These are phyloP conservation scores for Blastomussa wellsi DNA, from an alignment of 92 coral and sea anemone species.

Conservation along the genomic window DNA sequence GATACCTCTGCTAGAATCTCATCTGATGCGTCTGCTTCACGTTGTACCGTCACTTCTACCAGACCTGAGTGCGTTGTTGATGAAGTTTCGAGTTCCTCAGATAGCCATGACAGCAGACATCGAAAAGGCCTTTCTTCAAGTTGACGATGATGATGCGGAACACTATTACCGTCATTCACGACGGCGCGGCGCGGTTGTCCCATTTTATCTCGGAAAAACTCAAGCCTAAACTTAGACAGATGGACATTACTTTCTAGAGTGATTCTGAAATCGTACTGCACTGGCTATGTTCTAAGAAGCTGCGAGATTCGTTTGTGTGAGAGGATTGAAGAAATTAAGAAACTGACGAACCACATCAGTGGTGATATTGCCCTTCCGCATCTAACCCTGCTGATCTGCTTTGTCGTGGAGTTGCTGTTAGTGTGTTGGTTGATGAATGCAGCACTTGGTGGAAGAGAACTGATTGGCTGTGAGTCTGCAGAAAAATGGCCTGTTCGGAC, in stretches of 20 bases:
- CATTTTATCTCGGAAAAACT: background rate
- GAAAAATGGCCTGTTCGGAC: slow-evolving; percentile 18
- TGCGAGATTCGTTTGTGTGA: too few relatives aligned
- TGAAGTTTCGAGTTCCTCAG: too few relatives aligned
- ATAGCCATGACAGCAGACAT: too few relatives aligned
- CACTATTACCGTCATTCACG: too few relatives aligned
- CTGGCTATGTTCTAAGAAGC: too few relatives aligned
- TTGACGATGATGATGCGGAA: too few relatives aligned
- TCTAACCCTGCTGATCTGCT: slow-evolving; percentile 23
- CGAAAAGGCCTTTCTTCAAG: too few relatives aligned
- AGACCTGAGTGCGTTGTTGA: too few relatives aligned
- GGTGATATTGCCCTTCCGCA: slow-evolving; percentile 16
- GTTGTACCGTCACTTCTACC: too few relatives aligned
- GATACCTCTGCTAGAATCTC: too few relatives aligned
- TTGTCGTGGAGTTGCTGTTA: slow-evolving; percentile 2
- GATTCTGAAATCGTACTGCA: background rate
- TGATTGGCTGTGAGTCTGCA: slow-evolving; percentile 13
- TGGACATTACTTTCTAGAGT: background rate
- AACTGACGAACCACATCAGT: slow-evolving; percentile 7
- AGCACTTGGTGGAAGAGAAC: slow-evolving; percentile 13
- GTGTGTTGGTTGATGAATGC: too few relatives aligned
- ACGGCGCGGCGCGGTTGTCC: slow-evolving; percentile 21
- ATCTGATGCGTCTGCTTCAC: too few relatives aligned
- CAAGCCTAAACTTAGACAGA: slow-evolving; percentile 4
- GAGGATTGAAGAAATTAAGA: slow-evolving; percentile 14